Base-by-base conservation (phyloP, 2,113 vertebrate genomes). In the Mionectes macconnelli region DNA sequence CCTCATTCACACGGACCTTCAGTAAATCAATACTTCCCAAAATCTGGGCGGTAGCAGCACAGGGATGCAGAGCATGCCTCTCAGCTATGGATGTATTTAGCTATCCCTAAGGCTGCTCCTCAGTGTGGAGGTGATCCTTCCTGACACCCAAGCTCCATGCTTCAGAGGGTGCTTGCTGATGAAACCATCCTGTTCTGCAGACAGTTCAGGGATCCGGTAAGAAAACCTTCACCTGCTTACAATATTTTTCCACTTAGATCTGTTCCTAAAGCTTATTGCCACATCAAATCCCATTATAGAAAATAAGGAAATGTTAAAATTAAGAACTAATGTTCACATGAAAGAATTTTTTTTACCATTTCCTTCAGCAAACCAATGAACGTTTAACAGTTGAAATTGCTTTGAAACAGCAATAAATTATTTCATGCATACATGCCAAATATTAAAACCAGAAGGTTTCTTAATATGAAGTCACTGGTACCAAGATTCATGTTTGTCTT, bases 281-380 rank as follows among this genome's bases (percentile, higher is more conserved):
- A 96, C 96, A 97, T 96, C 97, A 97, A 97, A 97, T 97, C 95
- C 88, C 73, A 83, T 87, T 94, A 93, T 77, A 96, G 95, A 97
- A 97, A 97, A 97, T 94, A 95, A 97, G 97, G 97, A 97, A 97
- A 97, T 96, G 97, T 97, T 97, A 96, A 97, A 97, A 97, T 97
- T 97, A 97, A 97, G 97, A 97, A 92, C 97, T 96, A 97, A 97
- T 97, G 97, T 97, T 97, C 96, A 94, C 96, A 97, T 97, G 96
- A 97, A 97, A 97, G 95, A 77, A 62, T 87, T 93, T 96, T 93
- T 95, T 96, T 94, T 96, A 93, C 95, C 78, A 64, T 96, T 97
- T 97, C 97, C 96, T 97, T 97, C 87, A 97, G 94, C 87, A 97
- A 97, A 96, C 96, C 96, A 97, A 94, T 95, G 96, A 97, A 97